phyloP scores from a whole-genome alignment of 2,888 invertebrate genomes.

The Julus scandinavius region DNA sequence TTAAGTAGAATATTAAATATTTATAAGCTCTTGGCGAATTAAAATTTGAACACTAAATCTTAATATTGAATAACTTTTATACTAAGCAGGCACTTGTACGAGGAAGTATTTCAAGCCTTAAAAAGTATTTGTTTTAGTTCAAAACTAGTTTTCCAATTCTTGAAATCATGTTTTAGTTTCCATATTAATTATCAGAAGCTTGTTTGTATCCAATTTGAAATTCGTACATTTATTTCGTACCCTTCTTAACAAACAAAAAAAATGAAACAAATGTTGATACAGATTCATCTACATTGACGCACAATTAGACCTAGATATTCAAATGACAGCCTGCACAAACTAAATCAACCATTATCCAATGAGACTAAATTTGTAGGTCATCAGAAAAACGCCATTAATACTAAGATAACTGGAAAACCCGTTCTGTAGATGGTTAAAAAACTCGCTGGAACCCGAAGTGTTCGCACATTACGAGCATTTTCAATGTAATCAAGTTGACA shows the following conservation, averaged over 20 bases:
- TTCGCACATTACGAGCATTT: conserved; percentile 36
- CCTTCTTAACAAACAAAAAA: neutral
- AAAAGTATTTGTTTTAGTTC: neutral
- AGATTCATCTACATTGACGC: neutral
- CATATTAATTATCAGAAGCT: neutral
- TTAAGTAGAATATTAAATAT: too few relatives aligned
- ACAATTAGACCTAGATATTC: neutral
- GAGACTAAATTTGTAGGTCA: conserved; percentile 31
- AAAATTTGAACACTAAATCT: too few relatives aligned
- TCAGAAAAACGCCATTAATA: neutral
- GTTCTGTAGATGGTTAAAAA: neutral
- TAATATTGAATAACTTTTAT: too few relatives aligned
- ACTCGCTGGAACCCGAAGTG: neutral
- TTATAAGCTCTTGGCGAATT: too few relatives aligned
- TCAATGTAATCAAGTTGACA: conserved; percentile 5
- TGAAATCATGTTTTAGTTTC: neutral
- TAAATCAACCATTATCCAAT: neutral
- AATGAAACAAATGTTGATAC: neutral
- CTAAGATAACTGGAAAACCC: neutral
- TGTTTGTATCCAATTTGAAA: neutral
- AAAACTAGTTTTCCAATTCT: neutral
- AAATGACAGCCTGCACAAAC: neutral
- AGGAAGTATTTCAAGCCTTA: neutral
- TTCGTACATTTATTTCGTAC: neutral
- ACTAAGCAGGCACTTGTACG: too few relatives aligned